Conservation (phyloP, 2,888 invertebrate species). For the Phoenoteleia sp. region DNA sequence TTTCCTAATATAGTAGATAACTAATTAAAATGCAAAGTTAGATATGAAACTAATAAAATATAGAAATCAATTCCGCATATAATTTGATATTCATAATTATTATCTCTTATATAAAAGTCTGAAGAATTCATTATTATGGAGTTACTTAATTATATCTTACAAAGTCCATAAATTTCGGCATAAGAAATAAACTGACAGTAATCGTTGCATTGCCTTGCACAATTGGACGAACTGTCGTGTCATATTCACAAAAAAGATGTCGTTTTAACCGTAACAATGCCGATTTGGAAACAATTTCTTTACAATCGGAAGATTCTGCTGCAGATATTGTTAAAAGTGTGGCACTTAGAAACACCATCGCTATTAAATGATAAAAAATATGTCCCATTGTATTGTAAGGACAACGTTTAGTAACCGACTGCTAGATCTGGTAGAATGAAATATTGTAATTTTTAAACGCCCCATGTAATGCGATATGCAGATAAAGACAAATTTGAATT, state of each 20-base stretch:
- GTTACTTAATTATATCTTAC: conserved; percentile 77
- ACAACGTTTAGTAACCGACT: not conserved
- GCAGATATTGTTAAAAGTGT: not conserved
- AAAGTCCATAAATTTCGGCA: conserved; percentile 88
- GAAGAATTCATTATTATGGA: not conserved
- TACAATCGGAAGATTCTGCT: conserved; percentile 73
- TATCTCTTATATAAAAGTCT: not conserved
- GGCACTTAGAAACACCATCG: not conserved
- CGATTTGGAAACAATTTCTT: conserved; percentile 71
- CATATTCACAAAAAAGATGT: conserved; percentile 88
- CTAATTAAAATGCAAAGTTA: too few relatives aligned
- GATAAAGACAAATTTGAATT: not conserved
- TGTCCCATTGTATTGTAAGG: not conserved
- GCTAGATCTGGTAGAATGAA: not conserved
- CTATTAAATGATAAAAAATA: not conserved
- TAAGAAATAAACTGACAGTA: conserved; percentile 87
- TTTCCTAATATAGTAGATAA: too few relatives aligned
- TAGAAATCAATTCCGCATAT: too few relatives aligned
- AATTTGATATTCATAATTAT: too few relatives aligned
- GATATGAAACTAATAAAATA: too few relatives aligned
- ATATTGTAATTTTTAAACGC: conserved; percentile 14
- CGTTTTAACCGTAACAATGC: conserved; percentile 85
- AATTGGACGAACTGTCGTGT: conserved; percentile 88
- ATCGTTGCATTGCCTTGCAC: conserved; percentile 87
- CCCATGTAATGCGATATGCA: conserved; percentile 4